phyloP scores from a whole-genome alignment of 2,888 invertebrate species.

The Drosophila nigritarsus region DNA sequence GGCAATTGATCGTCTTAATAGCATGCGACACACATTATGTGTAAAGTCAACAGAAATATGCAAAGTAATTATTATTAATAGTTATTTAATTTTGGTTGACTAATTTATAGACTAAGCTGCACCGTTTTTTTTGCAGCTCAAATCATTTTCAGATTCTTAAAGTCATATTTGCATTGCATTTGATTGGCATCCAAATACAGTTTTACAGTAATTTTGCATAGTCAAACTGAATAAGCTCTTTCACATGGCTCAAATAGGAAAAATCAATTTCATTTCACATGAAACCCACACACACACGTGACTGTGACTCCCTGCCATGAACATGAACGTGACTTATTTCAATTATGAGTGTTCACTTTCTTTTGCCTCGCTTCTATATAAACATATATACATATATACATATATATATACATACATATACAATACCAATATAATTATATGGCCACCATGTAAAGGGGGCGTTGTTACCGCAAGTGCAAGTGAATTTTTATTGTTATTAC shows the following conservation, averaged over 20 bases:
- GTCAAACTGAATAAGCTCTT: not conserved
- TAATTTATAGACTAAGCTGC: not conserved
- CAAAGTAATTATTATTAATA: conserved; percentile 21
- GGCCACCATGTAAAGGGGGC: conserved; percentile 20
- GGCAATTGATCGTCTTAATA: conserved; percentile 40
- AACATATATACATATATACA: conserved; percentile 4
- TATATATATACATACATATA: not conserved
- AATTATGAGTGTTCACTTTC: conserved; percentile 63
- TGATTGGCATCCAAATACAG: not conserved
- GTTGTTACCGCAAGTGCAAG: conserved; percentile 33
- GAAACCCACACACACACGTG: conserved; percentile 23
- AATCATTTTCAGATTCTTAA: not conserved
- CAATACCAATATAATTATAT: conserved; percentile 1
- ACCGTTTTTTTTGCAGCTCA: not conserved
- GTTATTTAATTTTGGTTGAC: conserved; percentile 4
- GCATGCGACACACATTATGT: conserved; percentile 7
- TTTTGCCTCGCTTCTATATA: conserved; percentile 42
- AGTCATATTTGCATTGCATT: not conserved
- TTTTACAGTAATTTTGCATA: not conserved
- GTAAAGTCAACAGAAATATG: not conserved
- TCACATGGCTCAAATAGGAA: conserved; percentile 1
- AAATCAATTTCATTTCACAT: conserved; percentile 27
- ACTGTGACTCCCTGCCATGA: conserved; percentile 38
- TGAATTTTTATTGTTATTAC: conserved; percentile 41
- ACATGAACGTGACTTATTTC: conserved; percentile 71